phyloP scores from a whole-genome alignment of 2,113 vertebrate species.

The Onychostruthus taczanowskii region DNA sequence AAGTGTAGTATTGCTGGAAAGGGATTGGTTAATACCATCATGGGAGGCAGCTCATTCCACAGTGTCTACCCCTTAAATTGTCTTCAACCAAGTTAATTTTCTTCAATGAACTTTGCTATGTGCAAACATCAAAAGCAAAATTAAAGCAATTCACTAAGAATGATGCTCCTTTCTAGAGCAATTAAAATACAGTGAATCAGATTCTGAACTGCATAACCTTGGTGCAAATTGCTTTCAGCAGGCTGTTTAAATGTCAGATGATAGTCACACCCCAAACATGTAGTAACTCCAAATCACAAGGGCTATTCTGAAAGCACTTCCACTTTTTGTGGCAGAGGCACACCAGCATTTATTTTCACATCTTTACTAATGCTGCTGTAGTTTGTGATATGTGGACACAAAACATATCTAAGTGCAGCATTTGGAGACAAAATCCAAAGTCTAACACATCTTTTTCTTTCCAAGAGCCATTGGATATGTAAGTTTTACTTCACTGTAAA shows the following conservation, averaged over 20 bases:
- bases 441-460: background rate
- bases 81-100: background rate
- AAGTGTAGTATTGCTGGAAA: background rate
- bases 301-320: background rate
- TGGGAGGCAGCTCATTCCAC: background rate
- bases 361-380: background rate
- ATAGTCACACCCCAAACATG: background rate
- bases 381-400: background rate
- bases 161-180: background rate
- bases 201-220: background rate
- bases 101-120: background rate
- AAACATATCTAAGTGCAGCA: background rate
- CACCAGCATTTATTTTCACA: background rate
- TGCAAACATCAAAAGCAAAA: background rate
- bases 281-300: background rate
- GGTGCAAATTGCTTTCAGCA: background rate
- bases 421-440: background rate
- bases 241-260: background rate
- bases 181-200: background rate
- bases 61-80: background rate
- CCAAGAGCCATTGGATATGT: background rate
- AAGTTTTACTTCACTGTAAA: background rate
- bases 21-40: background rate
- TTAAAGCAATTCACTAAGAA: background rate
- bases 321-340: background rate